Evolutionary conservation across 1,140 invertebrate genomes (phyloP).

Genomic region (Caenorhabditis tropicalis): DNA sequence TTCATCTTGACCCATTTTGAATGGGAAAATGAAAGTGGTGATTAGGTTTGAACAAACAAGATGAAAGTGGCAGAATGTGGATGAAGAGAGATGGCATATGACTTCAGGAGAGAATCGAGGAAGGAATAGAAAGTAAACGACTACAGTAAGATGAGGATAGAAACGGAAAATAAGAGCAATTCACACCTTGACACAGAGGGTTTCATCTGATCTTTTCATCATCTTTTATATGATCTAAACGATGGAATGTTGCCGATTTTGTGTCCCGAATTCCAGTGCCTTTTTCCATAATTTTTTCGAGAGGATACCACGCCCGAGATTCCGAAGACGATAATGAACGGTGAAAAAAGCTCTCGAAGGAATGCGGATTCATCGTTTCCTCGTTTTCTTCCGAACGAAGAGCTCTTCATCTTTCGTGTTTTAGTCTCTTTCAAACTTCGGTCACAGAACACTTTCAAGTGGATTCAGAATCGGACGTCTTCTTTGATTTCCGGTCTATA

Average conservation of each 20-base stretch:
- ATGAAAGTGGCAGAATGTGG: neutral
- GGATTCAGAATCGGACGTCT: neutral
- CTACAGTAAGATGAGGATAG: too few relatives aligned
- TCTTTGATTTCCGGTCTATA: neutral
- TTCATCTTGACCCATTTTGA: slow-evolving; percentile 38
- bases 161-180: too few relatives aligned
- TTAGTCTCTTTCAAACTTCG: neutral
- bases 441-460: neutral
- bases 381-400: neutral
- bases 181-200: too few relatives aligned
- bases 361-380: neutral
- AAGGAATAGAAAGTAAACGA: neutral
- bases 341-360: neutral
- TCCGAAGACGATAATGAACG: neutral
- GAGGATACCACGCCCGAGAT: neutral
- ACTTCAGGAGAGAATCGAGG: neutral
- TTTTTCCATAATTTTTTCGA: neutral
- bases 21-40: neutral
- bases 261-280: neutral
- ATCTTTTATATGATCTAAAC: neutral
- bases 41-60: neutral
- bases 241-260: neutral
- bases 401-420: neutral
- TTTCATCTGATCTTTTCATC: neutral
- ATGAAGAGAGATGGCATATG: neutral